Base-by-base conservation (phyloP, 2,797 vertebrate genomes). In the Sardinella longiceps region DNA sequence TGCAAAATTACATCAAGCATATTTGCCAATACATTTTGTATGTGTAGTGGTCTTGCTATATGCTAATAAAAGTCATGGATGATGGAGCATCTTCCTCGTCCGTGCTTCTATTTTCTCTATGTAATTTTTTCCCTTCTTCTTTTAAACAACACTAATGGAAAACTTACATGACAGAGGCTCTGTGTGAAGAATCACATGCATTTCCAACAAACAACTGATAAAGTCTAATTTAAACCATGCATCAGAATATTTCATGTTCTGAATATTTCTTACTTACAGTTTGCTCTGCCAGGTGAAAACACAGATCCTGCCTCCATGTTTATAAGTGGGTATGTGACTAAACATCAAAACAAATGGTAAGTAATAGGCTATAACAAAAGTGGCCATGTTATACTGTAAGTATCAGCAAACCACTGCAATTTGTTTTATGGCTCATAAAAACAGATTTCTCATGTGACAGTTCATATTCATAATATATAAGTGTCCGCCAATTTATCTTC, bases 401-500 rank as follows among this genome's bases (percentile, higher is more conserved):
- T 43, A 23, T 77, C 15, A 39, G 18, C 37, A 43, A 77, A 77
- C 66, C 30, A 37, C 33, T 23, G 70, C 63, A 37, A 37, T 70
- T 70, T 43, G 33, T 43, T 39, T 77, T 7, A 23, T 43, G 37
- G 70, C 70, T 83, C 74, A 70, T 46, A 23, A 74, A 33, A 28
- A 39, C 14, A 0, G 9, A 33, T 15, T 77, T 20, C 37, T 70
- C 83, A 45, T 3, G 30, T 56, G 43, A n/a, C 20, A 51, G 50
- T 84, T 82, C 37, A 30, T 48, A 45, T 80, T 82, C 10, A 81
- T 82, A 60, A 45, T n/a, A 50, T 46, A 10, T 23, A 53, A 74
- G 56, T 60, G 5, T 80, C 39, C 28, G 63, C 18, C 9, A 66
- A 81, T 83, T 81, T 80, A n/a, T 66, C 82, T 86, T 85, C 66